Evolutionary conservation across 2,888 invertebrate genomes (phyloP), one percentile per base, ranked within the genome.

Genomic region (Exocentrus adspersus): DNA sequence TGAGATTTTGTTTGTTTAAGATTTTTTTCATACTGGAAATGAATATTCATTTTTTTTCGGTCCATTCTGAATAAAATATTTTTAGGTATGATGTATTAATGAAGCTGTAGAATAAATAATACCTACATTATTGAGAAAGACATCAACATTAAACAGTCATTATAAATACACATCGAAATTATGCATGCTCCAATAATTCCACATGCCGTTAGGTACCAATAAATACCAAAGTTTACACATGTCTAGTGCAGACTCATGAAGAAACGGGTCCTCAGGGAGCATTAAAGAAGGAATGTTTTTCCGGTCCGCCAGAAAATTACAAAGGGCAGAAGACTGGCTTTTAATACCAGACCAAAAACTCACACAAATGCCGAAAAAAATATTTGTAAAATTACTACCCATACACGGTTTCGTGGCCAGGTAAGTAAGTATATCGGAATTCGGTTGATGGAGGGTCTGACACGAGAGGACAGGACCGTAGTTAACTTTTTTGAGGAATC

Each of bases 371-470:
- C 65, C 67, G 69, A 68, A 67, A 62, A n/a, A 75, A 67, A 69
- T 72, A 72, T 72, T 72, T 75, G 70, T 71, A 72, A 76, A 72
- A 76, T 76, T 71, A 72, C 72, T 68, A 58, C 61, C 57, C 57
- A 41, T 52, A 43, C 45, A 21, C 43, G 59, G 56, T 32, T 62
- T 64, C 57, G 42, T 32, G 21, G 63, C 67, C 70, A 72, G 73
- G 73, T n/a, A n/a, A n/a, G n/a, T n/a, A n/a, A n/a, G n/a, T 72
- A 37, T 37, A 37, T 37, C 5, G 37, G 37, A 37, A 37, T 37
- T 37, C 37, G n/a, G n/a, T 37, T 37, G 37, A 37, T 37, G 37
- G 37, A 72, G 68, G 62, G 52, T 46, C 21, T 10, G 10, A 16
- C 5, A 37, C 17, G 24, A 21, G 57, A 6, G 14, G 9, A 24